Percentiles rank a stretch among this genome's conserved stretches.
phyloP scores from a whole-genome alignment of 1,140 invertebrate genomes.

The Euura lappo region DNA sequence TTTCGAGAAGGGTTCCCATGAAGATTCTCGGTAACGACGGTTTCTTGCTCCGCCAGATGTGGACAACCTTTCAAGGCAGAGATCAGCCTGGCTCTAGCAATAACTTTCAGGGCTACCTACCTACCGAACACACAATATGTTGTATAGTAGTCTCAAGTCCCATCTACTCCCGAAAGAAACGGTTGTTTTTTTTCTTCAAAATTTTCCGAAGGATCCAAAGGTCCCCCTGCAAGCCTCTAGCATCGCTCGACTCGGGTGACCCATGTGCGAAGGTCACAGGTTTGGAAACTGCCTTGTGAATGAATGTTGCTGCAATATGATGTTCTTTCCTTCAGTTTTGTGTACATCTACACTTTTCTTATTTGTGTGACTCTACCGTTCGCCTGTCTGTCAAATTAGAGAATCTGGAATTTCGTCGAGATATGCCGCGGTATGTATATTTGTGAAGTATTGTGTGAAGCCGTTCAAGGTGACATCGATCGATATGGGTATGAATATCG shows the following conservation, averaged over 20 bases:
- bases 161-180: not conserved
- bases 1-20: slow-evolving; percentile 4
- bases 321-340: too few species aligned
- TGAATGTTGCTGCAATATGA: too few species aligned
- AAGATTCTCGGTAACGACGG: not conserved
- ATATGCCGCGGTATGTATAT: too few species aligned
- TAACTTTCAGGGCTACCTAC: not conserved
- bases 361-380: too few species aligned
- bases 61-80: not conserved
- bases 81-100: not conserved
- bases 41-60: slow-evolving; percentile 2
- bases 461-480: too few species aligned
- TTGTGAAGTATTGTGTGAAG: too few species aligned
- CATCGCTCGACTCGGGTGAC: not conserved
- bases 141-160: not conserved
- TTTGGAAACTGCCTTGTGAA: too few species aligned
- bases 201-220: not conserved
- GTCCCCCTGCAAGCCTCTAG: not conserved
- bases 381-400: too few species aligned
- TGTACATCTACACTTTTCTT: too few species aligned
- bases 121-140: not conserved
- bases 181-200: not conserved
- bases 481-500: too few species aligned
- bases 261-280: not conserved
- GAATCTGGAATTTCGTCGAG: too few species aligned